A percentile compares a stretch with the other conserved stretches of the same genome.
Conservation (phyloP, 2,797 vertebrate genomes). For the Molothrus aeneus region DNA sequence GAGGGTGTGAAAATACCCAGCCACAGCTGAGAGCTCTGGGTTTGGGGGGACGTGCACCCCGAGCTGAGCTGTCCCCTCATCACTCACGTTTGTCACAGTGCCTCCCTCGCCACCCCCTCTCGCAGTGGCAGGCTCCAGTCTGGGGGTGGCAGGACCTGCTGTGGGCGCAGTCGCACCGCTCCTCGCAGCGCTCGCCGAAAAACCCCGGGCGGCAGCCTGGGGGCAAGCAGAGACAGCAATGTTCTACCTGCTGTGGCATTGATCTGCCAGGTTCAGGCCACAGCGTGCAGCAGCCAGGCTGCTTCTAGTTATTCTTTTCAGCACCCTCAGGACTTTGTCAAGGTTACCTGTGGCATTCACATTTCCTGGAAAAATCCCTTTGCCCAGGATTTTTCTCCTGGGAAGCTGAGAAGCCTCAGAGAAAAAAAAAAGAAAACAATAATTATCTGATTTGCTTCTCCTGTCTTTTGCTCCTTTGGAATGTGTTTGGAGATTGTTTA, state of each 20-base stretch:
- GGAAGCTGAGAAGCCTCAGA: background rate
- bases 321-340: background rate
- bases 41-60: fast-evolving
- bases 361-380: background rate
- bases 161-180: slow-evolving; percentile 12
- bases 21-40: fast-evolving
- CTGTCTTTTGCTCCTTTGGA: too few relatives aligned
- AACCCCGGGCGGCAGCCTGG: background rate
- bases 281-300: background rate
- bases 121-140: slow-evolving; percentile 15
- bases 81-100: slow-evolving; percentile 63
- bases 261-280: background rate
- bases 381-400: background rate
- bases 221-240: background rate
- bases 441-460: background rate
- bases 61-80: fast-evolving
- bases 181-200: slow-evolving; percentile 1
- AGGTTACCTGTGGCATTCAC: background rate
- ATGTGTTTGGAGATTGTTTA: too few relatives aligned
- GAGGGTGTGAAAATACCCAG: fast-evolving
- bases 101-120: slow-evolving; percentile 38
- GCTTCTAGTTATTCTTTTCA: background rate
- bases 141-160: slow-evolving; percentile 40
- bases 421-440: background rate
- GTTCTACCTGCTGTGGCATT: background rate